phyloP scores from a whole-genome alignment of 1,140 invertebrate genomes.

The Marisa cornuarietis region DNA sequence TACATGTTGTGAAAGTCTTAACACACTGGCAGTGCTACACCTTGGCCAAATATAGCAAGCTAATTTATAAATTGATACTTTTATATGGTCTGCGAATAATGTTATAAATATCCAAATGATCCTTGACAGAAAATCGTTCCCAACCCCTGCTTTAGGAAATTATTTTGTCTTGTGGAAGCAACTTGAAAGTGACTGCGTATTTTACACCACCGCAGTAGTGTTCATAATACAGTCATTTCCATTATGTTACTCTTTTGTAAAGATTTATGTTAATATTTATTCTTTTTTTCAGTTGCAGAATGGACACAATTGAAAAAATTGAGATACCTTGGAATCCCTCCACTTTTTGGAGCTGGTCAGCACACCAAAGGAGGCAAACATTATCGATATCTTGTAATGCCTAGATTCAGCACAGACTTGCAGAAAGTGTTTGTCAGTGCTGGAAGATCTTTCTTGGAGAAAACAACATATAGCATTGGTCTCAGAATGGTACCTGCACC shows the following conservation, averaged over 20 bases:
- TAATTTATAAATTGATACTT: neutral
- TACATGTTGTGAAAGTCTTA: too few relatives aligned
- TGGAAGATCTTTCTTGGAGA: constrained; percentile 76
- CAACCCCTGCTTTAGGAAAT: too few relatives aligned
- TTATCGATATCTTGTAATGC: constrained; percentile 92
- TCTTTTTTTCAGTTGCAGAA: constrained; percentile 74
- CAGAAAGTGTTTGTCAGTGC: constrained; percentile 81
- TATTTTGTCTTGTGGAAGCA: too few relatives aligned
- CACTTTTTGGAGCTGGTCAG: constrained; percentile 86
- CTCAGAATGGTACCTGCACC: constrained; percentile 80
- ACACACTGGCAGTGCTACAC: too few relatives aligned
- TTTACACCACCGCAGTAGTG: neutral
- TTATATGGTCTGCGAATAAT: neutral
- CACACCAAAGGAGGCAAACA: constrained; percentile 74
- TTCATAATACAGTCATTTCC: neutral
- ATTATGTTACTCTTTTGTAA: neutral
- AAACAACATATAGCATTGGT: constrained; percentile 82
- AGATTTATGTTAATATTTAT: neutral
- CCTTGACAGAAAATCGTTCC: too few relatives aligned
- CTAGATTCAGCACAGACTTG: constrained; percentile 87
- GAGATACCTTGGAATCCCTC: constrained; percentile 84
- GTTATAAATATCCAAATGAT: neutral
- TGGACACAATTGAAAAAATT: constrained; percentile 77
- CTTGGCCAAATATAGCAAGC: neutral
- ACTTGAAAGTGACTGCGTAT: too few relatives aligned